Percentiles rank a stretch among this genome's conserved stretches.
Conservation (phyloP, 2,113 vertebrate species). For the Recurvirostra avosetta region DNA sequence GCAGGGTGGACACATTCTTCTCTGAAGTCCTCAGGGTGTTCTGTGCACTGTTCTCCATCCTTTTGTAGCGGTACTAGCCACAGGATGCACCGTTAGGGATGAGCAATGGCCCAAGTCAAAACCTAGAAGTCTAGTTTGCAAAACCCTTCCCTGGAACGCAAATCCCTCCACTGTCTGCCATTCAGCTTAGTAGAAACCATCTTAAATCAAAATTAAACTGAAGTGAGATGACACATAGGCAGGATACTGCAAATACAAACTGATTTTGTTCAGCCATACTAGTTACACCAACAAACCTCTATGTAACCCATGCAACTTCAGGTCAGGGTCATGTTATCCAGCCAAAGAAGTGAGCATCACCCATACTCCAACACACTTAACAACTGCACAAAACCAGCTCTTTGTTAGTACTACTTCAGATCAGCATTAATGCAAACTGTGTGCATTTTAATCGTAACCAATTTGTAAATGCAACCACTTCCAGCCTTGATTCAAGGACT, state of each 20-base stretch:
- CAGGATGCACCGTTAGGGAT: neutral
- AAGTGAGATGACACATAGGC: neutral
- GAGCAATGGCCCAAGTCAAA: neutral
- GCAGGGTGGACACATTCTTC: conserved; percentile 69
- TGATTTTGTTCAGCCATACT: neutral
- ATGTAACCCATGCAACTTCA: fast-evolving
- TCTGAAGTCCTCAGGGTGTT: conserved; percentile 68
- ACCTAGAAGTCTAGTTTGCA: neutral
- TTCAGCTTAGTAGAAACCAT: neutral
- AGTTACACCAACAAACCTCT: neutral
- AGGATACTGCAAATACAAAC: neutral
- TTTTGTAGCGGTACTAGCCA: conserved; percentile 67
- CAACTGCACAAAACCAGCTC: neutral
- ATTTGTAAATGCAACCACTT: neutral
- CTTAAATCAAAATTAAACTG: neutral
- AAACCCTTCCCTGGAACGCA: neutral
- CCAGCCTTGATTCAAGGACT: neutral
- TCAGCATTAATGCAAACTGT: neutral
- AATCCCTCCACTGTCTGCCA: fast-evolving
- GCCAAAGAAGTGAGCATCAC: neutral
- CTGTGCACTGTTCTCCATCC: conserved; percentile 63
- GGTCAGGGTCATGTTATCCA: neutral
- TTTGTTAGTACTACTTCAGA: neutral
- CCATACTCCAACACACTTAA: neutral
- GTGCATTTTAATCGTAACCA: neutral